phyloP scores from a whole-genome alignment of 2,888 invertebrate species.

The Ceraclea dissimilis region DNA sequence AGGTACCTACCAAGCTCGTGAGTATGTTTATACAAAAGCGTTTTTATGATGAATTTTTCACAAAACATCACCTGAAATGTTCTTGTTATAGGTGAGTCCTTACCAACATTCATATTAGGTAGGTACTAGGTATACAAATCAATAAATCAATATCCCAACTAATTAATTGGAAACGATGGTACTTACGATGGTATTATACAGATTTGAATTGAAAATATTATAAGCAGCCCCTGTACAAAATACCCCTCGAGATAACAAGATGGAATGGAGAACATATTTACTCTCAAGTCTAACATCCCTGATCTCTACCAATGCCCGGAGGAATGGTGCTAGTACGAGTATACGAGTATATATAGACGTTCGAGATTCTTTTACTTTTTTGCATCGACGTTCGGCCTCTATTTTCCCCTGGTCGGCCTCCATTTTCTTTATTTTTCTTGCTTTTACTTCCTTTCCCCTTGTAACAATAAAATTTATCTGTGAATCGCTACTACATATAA shows the following conservation, averaged over 20 bases:
- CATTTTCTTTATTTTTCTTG: conserved; percentile 10
- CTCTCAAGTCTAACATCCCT: conserved; percentile 6
- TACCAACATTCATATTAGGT: too few species aligned
- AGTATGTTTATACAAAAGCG: too few species aligned
- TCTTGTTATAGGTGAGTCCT: too few species aligned
- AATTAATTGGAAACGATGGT: too few species aligned
- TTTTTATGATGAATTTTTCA: too few species aligned
- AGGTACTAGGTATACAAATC: too few species aligned
- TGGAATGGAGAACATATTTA: conserved; percentile 20
- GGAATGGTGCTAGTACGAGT: conserved; percentile 4
- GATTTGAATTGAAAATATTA: not conserved
- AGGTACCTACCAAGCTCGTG: too few species aligned
- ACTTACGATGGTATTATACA: too few species aligned
- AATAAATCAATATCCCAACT: too few species aligned
- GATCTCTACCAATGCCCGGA: conserved; percentile 11
- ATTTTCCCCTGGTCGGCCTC: conserved; percentile 16
- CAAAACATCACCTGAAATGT: too few species aligned
- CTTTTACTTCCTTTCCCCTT: conserved; percentile 19
- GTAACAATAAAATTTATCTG: conserved; percentile 25
- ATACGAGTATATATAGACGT: conserved; percentile 11
- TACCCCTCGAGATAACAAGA: conserved; percentile 17
- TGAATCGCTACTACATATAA: conserved; percentile 8
- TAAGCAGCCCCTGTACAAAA: conserved; percentile 19
- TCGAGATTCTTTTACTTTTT: conserved; percentile 17
- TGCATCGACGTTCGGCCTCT: conserved; percentile 20